These are phyloP conservation scores for Crocidura indochinensis DNA, from an alignment of 2,797 vertebrate species.

Conservation along the genomic window DNA sequence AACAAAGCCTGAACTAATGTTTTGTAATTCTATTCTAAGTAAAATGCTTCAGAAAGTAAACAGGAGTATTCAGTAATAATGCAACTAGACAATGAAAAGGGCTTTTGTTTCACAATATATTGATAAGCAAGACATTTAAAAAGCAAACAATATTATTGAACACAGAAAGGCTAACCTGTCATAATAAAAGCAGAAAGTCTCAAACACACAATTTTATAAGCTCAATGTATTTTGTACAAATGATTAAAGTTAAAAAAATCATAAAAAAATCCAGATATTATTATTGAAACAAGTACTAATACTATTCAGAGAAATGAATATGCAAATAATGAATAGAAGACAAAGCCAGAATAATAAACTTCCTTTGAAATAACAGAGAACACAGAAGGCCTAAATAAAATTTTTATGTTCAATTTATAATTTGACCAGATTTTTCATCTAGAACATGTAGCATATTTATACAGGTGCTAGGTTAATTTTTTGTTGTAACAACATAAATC, in stretches of 20 bases:
- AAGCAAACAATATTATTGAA: conserved; percentile 78
- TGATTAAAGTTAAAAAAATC: conserved; percentile 68
- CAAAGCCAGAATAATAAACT: conserved; percentile 3
- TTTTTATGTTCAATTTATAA: conserved; percentile 36
- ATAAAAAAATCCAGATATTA: conserved; percentile 40
- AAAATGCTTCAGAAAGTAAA: conserved; percentile 92
- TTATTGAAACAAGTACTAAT: conserved; percentile 34
- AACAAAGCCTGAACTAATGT: conserved; percentile 91
- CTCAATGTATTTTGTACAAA: conserved; percentile 51
- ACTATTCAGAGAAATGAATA: conserved; percentile 36
- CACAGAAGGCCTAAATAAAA: conserved; percentile 31
- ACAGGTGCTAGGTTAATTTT: not conserved
- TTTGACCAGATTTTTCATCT: conserved; percentile 4
- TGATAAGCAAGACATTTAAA: conserved; percentile 86
- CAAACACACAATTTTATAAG: conserved; percentile 64
- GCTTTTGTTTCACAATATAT: conserved; percentile 83
- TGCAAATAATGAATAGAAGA: conserved; percentile 51
- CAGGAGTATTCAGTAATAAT: conserved; percentile 88
- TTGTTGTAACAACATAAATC: not conserved
- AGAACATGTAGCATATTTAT: not conserved
- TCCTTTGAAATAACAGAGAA: conserved; percentile 53
- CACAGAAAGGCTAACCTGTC: conserved; percentile 69
- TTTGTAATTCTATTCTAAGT: conserved; percentile 92
- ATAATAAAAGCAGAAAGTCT: conserved; percentile 66
- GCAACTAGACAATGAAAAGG: conserved; percentile 82